Percentiles rank a stretch among this genome's conserved stretches.
Evolutionary conservation across 2,797 vertebrate species (phyloP).

Genomic region (Vespertilio murinus): DNA sequence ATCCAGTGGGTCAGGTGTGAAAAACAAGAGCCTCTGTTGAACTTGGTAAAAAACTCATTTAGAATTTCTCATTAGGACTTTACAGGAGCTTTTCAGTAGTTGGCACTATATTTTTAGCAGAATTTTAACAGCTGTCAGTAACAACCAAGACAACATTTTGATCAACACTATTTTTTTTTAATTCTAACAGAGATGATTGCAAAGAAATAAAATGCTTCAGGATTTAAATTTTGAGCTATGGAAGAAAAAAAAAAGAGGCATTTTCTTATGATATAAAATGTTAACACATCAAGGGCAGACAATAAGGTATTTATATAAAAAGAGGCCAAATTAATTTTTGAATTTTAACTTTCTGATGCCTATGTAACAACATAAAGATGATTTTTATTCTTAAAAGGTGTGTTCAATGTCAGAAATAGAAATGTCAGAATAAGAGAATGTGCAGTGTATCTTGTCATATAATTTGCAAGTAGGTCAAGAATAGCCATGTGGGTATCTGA

Average conservation of each 20-base stretch:
- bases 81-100: constrained; percentile 82
- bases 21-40: constrained; percentile 67
- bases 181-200: constrained; percentile 76
- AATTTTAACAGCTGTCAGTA: constrained; percentile 86
- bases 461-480: constrained; percentile 82
- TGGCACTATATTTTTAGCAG: constrained; percentile 82
- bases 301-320: constrained; percentile 38
- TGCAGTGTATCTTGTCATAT: constrained; percentile 60
- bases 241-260: constrained; percentile 17
- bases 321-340: constrained; percentile 45
- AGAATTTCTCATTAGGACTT: constrained; percentile 79
- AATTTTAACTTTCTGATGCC: constrained; percentile 37
- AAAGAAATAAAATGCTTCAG: constrained; percentile 67
- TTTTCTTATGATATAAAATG: constrained; percentile 50
- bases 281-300: background rate
- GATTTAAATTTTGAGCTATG: constrained; percentile 70
- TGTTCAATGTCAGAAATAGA: constrained; percentile 58
- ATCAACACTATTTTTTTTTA: constrained; percentile 70
- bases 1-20: constrained; percentile 43
- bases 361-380: background rate
- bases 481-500: constrained; percentile 63
- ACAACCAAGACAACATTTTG: constrained; percentile 82
- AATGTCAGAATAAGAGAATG: constrained; percentile 50
- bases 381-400: constrained; percentile 35
- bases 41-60: constrained; percentile 77